These are phyloP conservation scores for Pachypanchax playfairii DNA, from an alignment of 2,113 vertebrate genomes.

Conservation along the genomic window DNA sequence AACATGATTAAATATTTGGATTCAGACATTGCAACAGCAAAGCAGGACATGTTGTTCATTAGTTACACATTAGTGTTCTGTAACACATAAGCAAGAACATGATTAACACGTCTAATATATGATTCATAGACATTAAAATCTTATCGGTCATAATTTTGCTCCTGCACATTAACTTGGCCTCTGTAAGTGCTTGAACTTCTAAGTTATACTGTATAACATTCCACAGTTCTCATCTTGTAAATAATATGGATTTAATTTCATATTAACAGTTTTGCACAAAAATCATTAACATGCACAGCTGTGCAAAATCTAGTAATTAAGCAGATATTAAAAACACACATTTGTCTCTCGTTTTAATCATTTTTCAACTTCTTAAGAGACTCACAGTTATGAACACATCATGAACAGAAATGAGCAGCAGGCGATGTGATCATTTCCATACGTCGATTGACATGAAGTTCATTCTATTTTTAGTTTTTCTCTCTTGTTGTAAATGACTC, in stretches of 20 bases:
- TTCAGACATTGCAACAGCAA: too few relatives aligned
- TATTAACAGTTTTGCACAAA: background rate
- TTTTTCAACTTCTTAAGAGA: constrained; percentile 2
- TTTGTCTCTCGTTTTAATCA: constrained; percentile 17
- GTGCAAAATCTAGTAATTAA: constrained; percentile 3
- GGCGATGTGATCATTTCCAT: constrained; percentile 15
- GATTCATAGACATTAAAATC: too few relatives aligned
- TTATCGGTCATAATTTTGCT: background rate
- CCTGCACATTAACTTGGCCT: background rate
- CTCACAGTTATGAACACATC: constrained; percentile 10
- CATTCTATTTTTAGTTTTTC: background rate
- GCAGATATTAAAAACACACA: constrained; percentile 1
- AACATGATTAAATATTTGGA: too few relatives aligned
- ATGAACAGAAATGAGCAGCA: constrained; percentile 21
- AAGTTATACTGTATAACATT: background rate
- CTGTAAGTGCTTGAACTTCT: background rate
- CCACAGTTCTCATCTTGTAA: background rate
- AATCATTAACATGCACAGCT: background rate
- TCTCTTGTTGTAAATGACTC: background rate
- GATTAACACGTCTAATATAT: too few relatives aligned
- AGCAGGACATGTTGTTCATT: too few relatives aligned
- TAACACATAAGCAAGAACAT: too few relatives aligned
- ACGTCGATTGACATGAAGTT: constrained; percentile 27
- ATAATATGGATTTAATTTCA: background rate
- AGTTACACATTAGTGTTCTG: too few relatives aligned